Conservation (phyloP, 1,140 invertebrate species). For the Drosophila pseudoobscura region DNA sequence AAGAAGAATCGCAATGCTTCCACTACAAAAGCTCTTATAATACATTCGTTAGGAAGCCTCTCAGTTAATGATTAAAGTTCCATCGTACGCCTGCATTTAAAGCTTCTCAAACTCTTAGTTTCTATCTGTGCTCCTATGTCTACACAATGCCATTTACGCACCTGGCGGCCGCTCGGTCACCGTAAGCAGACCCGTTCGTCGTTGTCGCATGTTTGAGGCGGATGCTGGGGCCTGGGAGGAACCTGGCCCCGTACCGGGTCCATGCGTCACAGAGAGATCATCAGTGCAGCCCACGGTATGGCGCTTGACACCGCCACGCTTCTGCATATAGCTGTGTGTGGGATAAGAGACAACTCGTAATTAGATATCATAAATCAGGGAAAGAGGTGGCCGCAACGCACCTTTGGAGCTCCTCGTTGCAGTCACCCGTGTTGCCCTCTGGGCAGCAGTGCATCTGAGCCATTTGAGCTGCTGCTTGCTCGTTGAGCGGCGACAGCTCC, state of each 20-base stretch:
- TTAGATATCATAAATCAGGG: not conserved
- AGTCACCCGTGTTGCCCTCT: constrained; percentile 65
- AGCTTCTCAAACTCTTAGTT: too few species aligned
- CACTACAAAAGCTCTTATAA: too few species aligned
- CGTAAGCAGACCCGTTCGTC: constrained; percentile 90
- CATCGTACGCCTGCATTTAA: too few species aligned
- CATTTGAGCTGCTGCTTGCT: constrained; percentile 46
- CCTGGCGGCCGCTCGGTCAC: constrained; percentile 94
- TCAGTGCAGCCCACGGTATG: constrained; percentile 85
- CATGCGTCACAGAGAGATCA: constrained; percentile 78
- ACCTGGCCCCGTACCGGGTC: constrained; percentile 71
- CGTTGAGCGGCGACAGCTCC: constrained; percentile 58
- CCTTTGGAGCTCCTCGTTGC: constrained; percentile 82
- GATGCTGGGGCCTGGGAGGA: constrained; percentile 51
- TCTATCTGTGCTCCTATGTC: too few species aligned
- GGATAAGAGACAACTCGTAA: too few species aligned
- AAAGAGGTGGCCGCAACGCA: not conserved
- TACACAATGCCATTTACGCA: constrained; percentile 78
- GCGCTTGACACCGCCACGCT: constrained; percentile 87
- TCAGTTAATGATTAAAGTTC: not conserved
- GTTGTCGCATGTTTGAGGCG: constrained; percentile 86
- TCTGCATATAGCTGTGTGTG: constrained; percentile 86
- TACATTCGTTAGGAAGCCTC: too few species aligned
- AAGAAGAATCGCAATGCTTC: too few species aligned
- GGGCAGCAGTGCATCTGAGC: constrained; percentile 49